Percentiles rank a stretch among this genome's conserved stretches.
Conservation (phyloP, 2,113 vertebrate species). For the Struthio camelus region DNA sequence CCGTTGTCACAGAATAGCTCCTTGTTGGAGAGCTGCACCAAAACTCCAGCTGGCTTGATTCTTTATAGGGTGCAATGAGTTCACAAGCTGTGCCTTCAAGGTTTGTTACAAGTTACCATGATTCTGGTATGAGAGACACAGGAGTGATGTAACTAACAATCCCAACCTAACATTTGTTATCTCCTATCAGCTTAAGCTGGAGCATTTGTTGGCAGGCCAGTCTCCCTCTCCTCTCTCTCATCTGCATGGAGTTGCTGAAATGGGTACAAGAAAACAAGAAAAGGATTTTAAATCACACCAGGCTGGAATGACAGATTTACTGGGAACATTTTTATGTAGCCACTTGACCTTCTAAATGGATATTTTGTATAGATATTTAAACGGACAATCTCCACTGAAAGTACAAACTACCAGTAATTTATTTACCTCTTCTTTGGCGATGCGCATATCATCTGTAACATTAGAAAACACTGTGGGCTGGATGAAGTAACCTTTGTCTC, state of each 20-base stretch:
- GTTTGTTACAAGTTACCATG: neutral
- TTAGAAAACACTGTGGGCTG: conserved; percentile 90
- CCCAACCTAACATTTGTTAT: neutral
- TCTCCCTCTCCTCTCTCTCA: neutral
- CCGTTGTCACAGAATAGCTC: neutral
- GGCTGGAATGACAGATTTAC: neutral
- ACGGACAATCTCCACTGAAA: neutral
- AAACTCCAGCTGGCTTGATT: neutral
- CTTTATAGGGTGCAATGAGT: neutral
- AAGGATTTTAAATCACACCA: neutral
- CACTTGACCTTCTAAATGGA: neutral
- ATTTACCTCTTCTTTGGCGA: conserved; percentile 89
- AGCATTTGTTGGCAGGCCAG: neutral
- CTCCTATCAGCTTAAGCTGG: neutral
- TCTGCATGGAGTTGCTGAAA: neutral
- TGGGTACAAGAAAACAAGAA: neutral
- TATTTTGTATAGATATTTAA: neutral
- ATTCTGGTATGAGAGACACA: neutral
- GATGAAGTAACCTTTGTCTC: conserved; percentile 85
- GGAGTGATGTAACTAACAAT: neutral
- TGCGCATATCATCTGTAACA: conserved; percentile 90
- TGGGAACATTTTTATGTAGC: neutral
- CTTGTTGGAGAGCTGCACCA: neutral
- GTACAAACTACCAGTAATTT: neutral
- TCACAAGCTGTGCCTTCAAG: neutral